Evolutionary conservation across 2,797 vertebrate species (phyloP).

Genomic region (Diplodus sargus): DNA sequence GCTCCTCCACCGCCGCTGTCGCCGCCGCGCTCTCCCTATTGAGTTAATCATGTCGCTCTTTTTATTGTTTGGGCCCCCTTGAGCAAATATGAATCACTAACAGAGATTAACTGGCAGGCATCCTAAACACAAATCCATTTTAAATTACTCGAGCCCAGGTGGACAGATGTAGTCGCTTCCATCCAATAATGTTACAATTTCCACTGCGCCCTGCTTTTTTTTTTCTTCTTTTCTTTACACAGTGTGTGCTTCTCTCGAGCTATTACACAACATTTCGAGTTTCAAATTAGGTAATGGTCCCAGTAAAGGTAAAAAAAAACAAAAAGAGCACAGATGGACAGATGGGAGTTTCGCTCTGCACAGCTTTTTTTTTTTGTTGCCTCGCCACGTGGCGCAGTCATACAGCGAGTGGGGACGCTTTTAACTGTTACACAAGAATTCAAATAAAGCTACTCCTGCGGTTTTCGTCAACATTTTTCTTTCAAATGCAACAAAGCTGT

Average conservation of each 20-base stretch:
- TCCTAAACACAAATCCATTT: constrained; percentile 48
- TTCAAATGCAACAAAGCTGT: constrained; percentile 12
- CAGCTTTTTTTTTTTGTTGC: background rate
- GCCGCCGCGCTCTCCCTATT: constrained; percentile 7
- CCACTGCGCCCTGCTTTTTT: background rate
- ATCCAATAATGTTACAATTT: constrained; percentile 24
- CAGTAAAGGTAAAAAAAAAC: background rate
- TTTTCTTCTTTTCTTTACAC: background rate
- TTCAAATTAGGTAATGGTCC: constrained; percentile 33
- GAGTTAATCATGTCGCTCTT: constrained; percentile 37
- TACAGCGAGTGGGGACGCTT: constrained; percentile 15
- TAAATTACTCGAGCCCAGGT: constrained; percentile 4
- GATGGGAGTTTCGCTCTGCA: constrained; percentile 27
- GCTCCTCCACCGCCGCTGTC: background rate
- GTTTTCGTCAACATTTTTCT: constrained; percentile 5
- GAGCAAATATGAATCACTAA: constrained; percentile 36
- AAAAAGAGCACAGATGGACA: constrained; percentile 26
- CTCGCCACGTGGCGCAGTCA: background rate
- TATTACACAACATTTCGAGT: constrained; percentile 34
- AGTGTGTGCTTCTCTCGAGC: constrained; percentile 10
- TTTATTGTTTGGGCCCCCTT: constrained; percentile 33
- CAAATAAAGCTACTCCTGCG: background rate
- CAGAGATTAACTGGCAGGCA: constrained; percentile 47
- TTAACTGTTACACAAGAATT: constrained; percentile 3
- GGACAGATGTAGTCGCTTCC: constrained; percentile 35